phyloP scores from a whole-genome alignment of 1,140 invertebrate species.

The Drosophila gunungcola region DNA sequence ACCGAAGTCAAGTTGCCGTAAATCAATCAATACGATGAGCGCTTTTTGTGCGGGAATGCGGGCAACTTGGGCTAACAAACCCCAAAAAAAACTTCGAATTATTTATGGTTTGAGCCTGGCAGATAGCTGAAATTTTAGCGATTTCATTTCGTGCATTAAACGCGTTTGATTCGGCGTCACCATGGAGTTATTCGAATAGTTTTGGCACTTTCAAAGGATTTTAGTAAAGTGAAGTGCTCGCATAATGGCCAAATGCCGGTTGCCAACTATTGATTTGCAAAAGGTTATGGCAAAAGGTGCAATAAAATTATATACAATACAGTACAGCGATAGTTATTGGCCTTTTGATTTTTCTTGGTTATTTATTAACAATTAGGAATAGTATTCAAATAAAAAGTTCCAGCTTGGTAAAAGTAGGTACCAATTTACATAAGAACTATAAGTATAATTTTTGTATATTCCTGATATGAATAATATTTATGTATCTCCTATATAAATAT shows the following conservation, averaged over 20 bases:
- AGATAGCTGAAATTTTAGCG: background rate
- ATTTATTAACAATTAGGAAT: background rate
- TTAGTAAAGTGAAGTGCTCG: background rate
- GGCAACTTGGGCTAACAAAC: conserved; percentile 17
- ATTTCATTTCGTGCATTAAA: conserved; percentile 1
- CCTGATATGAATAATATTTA: too few species aligned
- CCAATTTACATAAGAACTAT: too few species aligned
- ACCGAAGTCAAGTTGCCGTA: conserved; percentile 50
- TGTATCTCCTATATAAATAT: too few species aligned
- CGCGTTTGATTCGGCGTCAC: conserved; percentile 16
- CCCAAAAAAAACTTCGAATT: background rate
- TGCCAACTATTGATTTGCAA: conserved; percentile 21
- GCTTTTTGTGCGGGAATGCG: conserved; percentile 44
- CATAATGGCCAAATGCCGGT: conserved; percentile 6
- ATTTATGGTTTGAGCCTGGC: conserved; percentile 1
- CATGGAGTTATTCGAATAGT: conserved; percentile 21
- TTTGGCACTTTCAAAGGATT: background rate
- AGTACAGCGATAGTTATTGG: background rate
- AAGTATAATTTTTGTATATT: too few species aligned
- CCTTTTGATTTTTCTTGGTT: background rate
- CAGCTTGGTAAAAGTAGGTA: too few species aligned
- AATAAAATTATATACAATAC: background rate
- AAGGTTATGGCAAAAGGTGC: background rate
- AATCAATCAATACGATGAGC: conserved; percentile 66
- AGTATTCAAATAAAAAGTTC: background rate